Evolutionary conservation across 2,797 vertebrate genomes (phyloP).

Genomic region (Sandelia bainsii): DNA sequence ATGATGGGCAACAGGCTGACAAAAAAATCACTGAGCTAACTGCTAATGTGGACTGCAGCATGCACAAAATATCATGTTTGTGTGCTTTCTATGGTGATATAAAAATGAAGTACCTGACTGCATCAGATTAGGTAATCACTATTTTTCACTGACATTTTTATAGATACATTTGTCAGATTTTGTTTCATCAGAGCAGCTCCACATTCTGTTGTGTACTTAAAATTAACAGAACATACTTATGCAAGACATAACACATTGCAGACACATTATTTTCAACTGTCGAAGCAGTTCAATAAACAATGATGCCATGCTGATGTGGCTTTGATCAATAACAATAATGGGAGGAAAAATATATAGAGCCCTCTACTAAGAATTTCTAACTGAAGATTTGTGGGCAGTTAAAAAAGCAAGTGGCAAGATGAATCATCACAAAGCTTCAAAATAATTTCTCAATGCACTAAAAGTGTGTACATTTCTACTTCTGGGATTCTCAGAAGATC

Average conservation of each 20-base stretch:
- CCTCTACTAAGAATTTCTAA: background rate
- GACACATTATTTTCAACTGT: background rate
- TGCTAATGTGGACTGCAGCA: background rate
- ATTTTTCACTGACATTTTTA: too few relatives aligned
- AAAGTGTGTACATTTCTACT: background rate
- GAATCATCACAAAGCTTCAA: background rate
- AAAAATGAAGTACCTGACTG: background rate
- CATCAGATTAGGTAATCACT: too few relatives aligned
- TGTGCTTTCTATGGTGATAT: background rate
- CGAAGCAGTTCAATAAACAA: background rate
- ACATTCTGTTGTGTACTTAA: background rate
- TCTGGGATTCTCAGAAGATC: conserved; percentile 32
- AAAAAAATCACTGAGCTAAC: background rate
- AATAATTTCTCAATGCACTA: background rate
- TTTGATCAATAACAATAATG: conserved; percentile 1
- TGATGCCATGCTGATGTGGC: background rate
- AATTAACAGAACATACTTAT: background rate
- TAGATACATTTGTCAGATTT: too few relatives aligned
- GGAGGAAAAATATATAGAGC: background rate
- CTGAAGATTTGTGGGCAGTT: conserved; percentile 7
- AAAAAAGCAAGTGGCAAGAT: background rate
- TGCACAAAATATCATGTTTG: background rate
- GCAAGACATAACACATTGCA: background rate
- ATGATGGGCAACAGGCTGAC: background rate
- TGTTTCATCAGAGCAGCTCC: background rate